Conservation (phyloP, 2,797 vertebrate genomes). For the Psittacula derbiana region DNA sequence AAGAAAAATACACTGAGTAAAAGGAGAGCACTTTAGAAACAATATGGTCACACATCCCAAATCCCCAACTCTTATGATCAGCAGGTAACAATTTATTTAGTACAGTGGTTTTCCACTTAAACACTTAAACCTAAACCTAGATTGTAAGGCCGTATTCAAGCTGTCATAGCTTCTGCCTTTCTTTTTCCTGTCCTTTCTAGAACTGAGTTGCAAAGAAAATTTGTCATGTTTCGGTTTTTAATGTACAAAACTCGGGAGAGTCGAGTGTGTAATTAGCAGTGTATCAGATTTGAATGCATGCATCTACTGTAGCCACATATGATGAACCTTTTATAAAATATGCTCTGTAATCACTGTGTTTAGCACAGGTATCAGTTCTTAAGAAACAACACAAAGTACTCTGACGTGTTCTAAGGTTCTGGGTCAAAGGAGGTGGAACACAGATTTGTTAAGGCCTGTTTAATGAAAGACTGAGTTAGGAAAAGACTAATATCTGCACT, state of each 20-base stretch:
- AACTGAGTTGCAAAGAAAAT: neutral
- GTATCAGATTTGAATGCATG: neutral
- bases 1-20: slow-evolving; percentile 25
- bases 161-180: neutral
- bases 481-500: neutral
- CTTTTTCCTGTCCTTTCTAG: neutral
- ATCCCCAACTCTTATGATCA: neutral
- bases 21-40: neutral
- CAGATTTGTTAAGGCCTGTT: neutral
- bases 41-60: neutral
- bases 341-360: neutral
- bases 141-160: neutral
- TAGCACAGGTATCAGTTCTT: neutral
- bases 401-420: neutral
- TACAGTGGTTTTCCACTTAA: slow-evolving; percentile 11
- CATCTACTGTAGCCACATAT: neutral
- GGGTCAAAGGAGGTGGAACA: neutral
- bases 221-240: neutral
- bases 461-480: neutral
- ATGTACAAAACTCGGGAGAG: neutral
- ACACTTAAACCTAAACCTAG: neutral
- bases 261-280: neutral
- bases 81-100: slow-evolving; percentile 15
- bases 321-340: neutral
- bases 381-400: neutral